Evolutionary conservation across 2,113 vertebrate genomes (phyloP), one percentile per base, ranked within the genome.

Genomic region (Myrmecobius fasciatus): DNA sequence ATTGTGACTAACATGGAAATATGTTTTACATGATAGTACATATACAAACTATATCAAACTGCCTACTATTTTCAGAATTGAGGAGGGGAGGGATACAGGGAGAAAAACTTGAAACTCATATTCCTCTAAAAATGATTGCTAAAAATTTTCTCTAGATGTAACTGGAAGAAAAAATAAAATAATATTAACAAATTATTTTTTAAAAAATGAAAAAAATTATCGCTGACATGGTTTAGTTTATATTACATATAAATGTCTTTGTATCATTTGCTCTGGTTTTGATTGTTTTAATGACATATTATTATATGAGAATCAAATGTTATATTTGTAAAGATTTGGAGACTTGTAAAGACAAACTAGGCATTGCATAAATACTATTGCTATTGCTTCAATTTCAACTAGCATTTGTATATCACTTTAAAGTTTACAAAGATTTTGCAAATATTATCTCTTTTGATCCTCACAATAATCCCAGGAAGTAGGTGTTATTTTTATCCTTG

Each of bases 191-290:
- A 53, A 25, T 20, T 17, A 24, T 53, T 53, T 53, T 24, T 53
- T 53, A 4, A 53, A 43, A 83, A 83, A 43, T 20, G 0, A 75
- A 43, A 75, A 36, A 6, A n/a, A 5, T 17, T n/a, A 36, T 91
- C 51, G 67, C 8, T 43, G 8, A 53, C 11, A 24, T n/a, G 43
- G 11, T 95, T 53, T 11, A 4, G 11, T 54, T n/a, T 93, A 51
- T 91, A 43, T 75, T 75, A 22, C 17, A 75, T 75, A n/a, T 51
- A 53, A 25, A 25, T 4, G 26, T 43, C 52, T 94, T 53, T 91
- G n/a, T 89, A 90, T 75, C 47, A 10, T 91, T 48, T 94, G 94
- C 89, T 48, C 53, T 95, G 53, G 25, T 93, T 95, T 96, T 91
- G 56, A 51, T 17, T 88, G 92, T 91, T 48, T 22, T 43, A 75